Evolutionary conservation across 2,113 vertebrate genomes (phyloP).

Genomic region (Psilopsiagon aurifrons): DNA sequence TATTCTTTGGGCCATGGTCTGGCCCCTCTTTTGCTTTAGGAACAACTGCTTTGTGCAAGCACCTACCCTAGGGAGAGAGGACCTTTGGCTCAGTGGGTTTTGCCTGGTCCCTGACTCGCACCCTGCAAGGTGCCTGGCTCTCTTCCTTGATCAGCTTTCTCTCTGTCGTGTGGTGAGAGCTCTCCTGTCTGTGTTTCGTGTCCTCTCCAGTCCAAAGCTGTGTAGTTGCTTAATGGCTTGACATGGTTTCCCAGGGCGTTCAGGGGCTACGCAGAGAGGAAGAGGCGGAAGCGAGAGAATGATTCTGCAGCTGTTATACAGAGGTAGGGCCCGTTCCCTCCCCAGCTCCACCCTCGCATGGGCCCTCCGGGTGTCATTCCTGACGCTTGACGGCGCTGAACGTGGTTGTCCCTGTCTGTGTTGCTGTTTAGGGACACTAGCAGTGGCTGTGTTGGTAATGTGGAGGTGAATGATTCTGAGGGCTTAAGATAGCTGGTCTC

Average conservation of each 20-base stretch:
- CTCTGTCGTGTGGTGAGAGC: constrained; percentile 15
- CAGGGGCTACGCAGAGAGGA: constrained; percentile 95
- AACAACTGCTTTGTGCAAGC: not conserved
- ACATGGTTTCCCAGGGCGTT: constrained; percentile 91
- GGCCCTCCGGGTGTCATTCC: not conserved
- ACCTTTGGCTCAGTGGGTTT: not conserved
- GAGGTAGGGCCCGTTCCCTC: constrained; percentile 87
- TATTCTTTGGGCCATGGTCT: not conserved
- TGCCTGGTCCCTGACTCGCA: not conserved
- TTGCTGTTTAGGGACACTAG: not conserved
- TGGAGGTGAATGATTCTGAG: not conserved
- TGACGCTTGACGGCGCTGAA: not conserved
- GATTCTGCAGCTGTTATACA: constrained; percentile 89
- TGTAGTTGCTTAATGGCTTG: constrained; percentile 75
- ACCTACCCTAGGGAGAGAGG: not conserved
- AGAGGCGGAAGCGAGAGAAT: constrained; percentile 93
- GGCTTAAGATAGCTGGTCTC: not conserved
- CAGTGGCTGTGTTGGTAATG: not conserved
- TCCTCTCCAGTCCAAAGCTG: constrained; percentile 34
- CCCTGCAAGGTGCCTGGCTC: not conserved
- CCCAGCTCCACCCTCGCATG: not conserved
- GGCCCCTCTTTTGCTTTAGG: not conserved
- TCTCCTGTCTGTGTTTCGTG: constrained; percentile 21
- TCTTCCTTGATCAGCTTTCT: not conserved
- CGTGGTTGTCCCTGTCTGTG: constrained; percentile 63